These are phyloP conservation scores for Cyclura pinguis DNA, from an alignment of 2,797 vertebrate genomes.

Conservation along the genomic window DNA sequence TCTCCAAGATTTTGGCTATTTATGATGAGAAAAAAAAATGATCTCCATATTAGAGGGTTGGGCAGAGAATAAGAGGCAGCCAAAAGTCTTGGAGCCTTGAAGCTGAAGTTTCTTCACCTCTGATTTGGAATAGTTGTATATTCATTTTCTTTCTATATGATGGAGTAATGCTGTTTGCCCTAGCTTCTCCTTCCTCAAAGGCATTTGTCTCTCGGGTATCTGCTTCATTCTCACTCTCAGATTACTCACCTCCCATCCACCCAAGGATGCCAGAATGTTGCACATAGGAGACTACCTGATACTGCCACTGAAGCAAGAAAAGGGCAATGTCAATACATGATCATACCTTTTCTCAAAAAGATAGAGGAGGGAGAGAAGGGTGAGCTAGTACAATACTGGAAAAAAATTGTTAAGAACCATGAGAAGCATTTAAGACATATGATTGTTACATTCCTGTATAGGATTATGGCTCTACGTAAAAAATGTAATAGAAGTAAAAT, in stretches of 20 bases:
- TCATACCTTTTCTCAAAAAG: not conserved
- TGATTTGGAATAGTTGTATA: too few relatives aligned
- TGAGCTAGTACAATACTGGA: not conserved
- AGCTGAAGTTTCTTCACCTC: too few relatives aligned
- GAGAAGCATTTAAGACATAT: not conserved
- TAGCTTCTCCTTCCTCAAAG: not conserved
- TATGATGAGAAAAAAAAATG: too few relatives aligned
- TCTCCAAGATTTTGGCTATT: not conserved
- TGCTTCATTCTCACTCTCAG: not conserved
- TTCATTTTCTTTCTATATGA: too few relatives aligned
- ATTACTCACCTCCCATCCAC: not conserved
- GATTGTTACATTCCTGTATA: not conserved
- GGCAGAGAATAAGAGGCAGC: too few relatives aligned
- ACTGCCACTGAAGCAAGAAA: not conserved
- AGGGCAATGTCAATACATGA: not conserved
- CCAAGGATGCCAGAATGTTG: not conserved
- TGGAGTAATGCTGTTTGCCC: not conserved
- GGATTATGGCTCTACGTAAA: slow-evolving; percentile 49
- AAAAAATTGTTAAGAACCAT: not conserved
- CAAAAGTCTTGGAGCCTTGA: too few relatives aligned
- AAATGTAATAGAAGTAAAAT: slow-evolving; percentile 19
- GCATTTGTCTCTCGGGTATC: not conserved
- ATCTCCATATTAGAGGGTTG: too few relatives aligned
- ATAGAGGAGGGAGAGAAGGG: not conserved
- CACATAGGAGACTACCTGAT: not conserved